Percentiles rank a stretch among this genome's conserved stretches.
Conservation (phyloP, 2,888 invertebrate genomes). For the Catocala fraxini region DNA sequence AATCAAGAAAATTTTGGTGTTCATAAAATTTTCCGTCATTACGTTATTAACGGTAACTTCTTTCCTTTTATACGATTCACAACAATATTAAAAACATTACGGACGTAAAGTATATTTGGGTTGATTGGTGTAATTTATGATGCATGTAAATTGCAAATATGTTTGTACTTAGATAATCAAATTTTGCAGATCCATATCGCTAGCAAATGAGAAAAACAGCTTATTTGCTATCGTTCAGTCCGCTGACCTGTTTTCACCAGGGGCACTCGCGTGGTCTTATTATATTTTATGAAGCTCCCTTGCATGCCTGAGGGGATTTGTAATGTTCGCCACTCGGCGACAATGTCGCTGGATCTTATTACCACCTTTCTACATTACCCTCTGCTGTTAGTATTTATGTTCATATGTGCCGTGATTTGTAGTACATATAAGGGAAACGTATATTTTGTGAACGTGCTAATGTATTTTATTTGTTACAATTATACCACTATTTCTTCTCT, state of each 20-base stretch:
- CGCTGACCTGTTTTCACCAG: conserved; percentile 70
- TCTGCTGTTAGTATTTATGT: conserved; percentile 64
- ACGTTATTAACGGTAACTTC: conserved; percentile 21
- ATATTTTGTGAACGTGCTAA: conserved; percentile 36
- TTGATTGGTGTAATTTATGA: no score
- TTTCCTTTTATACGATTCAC: no score
- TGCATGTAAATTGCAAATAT: conserved; percentile 11
- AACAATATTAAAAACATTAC: conserved; percentile 17
- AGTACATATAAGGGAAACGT: conserved; percentile 38
- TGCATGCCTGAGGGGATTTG: conserved; percentile 71
- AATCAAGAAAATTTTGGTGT: conserved; percentile 34
- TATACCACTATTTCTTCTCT: not conserved
- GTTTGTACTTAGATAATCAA: conserved; percentile 23
- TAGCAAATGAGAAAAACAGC: conserved; percentile 30
- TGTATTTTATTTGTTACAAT: conserved; percentile 25
- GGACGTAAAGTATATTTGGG: not conserved
- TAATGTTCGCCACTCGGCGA: conserved; percentile 70
- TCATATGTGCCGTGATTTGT: conserved; percentile 45
- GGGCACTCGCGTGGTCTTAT: conserved; percentile 73
- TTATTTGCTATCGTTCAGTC: conserved; percentile 41
- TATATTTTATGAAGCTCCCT: conserved; percentile 82
- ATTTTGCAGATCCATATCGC: conserved; percentile 12
- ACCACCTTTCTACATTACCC: conserved; percentile 66
- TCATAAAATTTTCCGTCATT: conserved; percentile 37
- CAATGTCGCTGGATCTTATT: conserved; percentile 75